Base-by-base conservation (phyloP, 2,888 invertebrate genomes). In the Elmis aenea region DNA sequence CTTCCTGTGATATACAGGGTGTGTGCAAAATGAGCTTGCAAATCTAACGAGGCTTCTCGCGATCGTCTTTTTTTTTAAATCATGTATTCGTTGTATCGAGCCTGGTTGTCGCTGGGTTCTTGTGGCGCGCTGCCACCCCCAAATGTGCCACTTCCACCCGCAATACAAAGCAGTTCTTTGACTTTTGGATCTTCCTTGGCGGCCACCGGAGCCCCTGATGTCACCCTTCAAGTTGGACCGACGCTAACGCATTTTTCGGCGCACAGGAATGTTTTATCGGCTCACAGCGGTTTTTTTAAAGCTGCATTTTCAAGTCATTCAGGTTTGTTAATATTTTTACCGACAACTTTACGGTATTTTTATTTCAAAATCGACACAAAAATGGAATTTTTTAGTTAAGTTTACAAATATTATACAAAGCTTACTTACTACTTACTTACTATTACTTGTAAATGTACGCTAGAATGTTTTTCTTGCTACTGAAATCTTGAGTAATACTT, bases 281-380 rank as follows among this genome's bases (percentile, higher is more conserved):
- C 77, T 32, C 81, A 84, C 59, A 83, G 83, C 57, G 84, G 83
- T 13, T 84, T 81, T 57, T 71, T 85, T 55, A 78, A 82, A 47
- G 80, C 82, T 1, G 72, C 80, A n/a, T 67, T 83, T 30, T 32
- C 52, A 9, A 62, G 61, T 40, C 59, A 65, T 28, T 48, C 58
- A 50, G 65, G 66, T 66, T 52, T 38, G 38, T 40, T n/a, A n/a
- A n/a, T n/a, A n/a, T n/a, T n/a, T n/a, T n/a, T n/a, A n/a, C n/a
- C n/a, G n/a, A n/a, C n/a, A 2, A 15, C 10, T 26, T 9, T 2
- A 9, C 6, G 14, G 25, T n/a, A 15, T 8, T 8, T 13, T 23
- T 10, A 26, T 10, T 5, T 13, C 13, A 16, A 24, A 14, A 13
- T 14, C 11, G 8, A 26, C n/a, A 27, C 15, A 14, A 1, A 18